These are phyloP conservation scores for Hipparchia sbordonii DNA, from an alignment of 2,888 invertebrate species.

Conservation along the genomic window DNA sequence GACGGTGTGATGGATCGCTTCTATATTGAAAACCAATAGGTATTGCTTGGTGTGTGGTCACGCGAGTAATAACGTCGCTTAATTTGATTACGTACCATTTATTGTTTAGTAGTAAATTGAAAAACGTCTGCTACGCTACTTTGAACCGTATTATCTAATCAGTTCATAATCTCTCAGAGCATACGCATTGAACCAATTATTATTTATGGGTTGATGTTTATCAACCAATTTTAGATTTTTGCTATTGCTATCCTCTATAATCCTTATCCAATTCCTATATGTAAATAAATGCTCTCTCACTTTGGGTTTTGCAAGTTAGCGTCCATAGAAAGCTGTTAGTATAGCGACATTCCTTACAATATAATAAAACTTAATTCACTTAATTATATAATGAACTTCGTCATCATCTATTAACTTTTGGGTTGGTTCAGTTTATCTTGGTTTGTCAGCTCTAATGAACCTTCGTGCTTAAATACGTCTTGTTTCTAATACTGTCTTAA, in stretches of 20 bases:
- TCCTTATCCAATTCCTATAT: no score
- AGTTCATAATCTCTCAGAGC: not conserved
- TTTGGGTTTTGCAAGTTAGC: no score
- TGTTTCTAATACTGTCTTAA: not conserved
- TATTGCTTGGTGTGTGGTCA: conserved; percentile 67
- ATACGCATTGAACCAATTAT: no score
- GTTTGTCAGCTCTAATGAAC: not conserved
- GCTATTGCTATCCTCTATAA: no score
- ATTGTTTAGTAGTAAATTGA: conserved; percentile 28
- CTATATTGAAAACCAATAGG: conserved; percentile 79
- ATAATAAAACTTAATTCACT: not conserved
- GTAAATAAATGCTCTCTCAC: no score
- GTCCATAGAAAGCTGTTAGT: no score
- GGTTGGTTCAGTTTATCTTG: not conserved
- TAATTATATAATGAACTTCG: not conserved
- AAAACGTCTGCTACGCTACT: conserved; percentile 22
- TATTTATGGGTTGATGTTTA: not conserved
- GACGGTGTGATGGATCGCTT: conserved; percentile 77
- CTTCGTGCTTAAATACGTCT: not conserved
- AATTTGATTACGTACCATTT: conserved; percentile 54
- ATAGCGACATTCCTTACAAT: no score
- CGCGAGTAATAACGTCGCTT: conserved; percentile 59
- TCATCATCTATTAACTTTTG: not conserved
- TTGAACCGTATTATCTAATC: not conserved
- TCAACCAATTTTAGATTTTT: no score